Evolutionary conservation across 2,888 invertebrate genomes (phyloP).

Genomic region (Merodon equestris): DNA sequence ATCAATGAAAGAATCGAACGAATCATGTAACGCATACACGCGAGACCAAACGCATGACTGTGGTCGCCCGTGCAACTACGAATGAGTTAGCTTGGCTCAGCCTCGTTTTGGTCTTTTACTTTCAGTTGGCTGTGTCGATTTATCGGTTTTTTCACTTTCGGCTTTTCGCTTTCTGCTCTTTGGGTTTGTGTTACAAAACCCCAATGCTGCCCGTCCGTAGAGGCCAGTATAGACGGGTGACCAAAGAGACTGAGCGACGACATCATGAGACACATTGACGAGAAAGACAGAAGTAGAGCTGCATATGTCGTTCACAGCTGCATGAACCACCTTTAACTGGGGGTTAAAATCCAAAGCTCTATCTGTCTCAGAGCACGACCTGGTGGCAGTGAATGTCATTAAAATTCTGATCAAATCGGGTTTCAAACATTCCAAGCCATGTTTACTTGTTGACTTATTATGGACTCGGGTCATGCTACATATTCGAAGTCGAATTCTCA

Average conservation of each 20-base stretch:
- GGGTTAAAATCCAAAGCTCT: too few relatives aligned
- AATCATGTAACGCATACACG: constrained; percentile 12
- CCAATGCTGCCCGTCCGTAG: too few relatives aligned
- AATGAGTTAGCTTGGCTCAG: neutral
- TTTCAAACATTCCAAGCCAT: constrained; percentile 7
- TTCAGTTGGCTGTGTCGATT: constrained; percentile 29
- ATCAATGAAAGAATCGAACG: constrained; percentile 49
- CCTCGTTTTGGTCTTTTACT: constrained; percentile 34
- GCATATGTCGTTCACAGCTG: constrained; percentile 1
- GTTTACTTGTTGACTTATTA: neutral
- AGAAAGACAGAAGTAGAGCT: neutral
- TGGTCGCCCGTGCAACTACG: too few relatives aligned
- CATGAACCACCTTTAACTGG: too few relatives aligned
- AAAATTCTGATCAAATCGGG: constrained; percentile 22
- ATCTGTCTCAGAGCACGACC: neutral
- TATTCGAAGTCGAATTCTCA: too few relatives aligned
- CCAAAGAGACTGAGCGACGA: too few relatives aligned
- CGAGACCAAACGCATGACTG: neutral
- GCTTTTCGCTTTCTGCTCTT: neutral
- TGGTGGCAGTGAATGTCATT: constrained; percentile 15
- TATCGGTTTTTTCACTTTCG: constrained; percentile 1
- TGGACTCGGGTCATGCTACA: too few relatives aligned
- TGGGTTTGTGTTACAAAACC: too few relatives aligned
- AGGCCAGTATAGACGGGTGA: too few relatives aligned
- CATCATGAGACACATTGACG: too few relatives aligned